Percentiles rank a stretch among this genome's conserved stretches.
phyloP scores from a whole-genome alignment of 1,140 invertebrate species.

The Cephus cinctus region DNA sequence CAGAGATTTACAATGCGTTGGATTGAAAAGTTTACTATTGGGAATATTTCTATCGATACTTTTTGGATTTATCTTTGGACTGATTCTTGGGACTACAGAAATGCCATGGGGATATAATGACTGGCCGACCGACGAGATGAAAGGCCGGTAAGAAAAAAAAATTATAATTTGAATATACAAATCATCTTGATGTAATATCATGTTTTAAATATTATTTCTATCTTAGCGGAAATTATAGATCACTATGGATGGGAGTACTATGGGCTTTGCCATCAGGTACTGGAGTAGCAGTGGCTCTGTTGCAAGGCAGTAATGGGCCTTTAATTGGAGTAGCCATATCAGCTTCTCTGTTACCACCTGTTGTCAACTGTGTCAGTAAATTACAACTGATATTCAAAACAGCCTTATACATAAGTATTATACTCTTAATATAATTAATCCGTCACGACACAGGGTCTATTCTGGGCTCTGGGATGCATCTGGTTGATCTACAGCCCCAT shows the following conservation, averaged over 20 bases:
- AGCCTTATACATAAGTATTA: no score
- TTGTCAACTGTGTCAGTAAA: slow-evolving; percentile 77
- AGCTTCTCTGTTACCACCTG: slow-evolving; percentile 82
- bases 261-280: slow-evolving; percentile 72
- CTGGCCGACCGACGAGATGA: slow-evolving; percentile 84
- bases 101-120: slow-evolving; percentile 76
- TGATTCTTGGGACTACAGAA: slow-evolving; percentile 70
- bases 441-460: slow-evolving; percentile 75
- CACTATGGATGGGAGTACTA: slow-evolving; percentile 71
- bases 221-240: slow-evolving; percentile 66
- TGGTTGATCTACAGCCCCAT: slow-evolving; percentile 66
- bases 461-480: slow-evolving; percentile 74
- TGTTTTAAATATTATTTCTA: slow-evolving; percentile 3
- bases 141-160: slow-evolving; percentile 59
- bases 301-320: slow-evolving; percentile 81
- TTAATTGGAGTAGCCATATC: slow-evolving; percentile 88
- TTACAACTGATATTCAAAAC: slow-evolving; percentile 4
- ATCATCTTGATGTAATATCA: neutral
- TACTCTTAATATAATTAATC: slow-evolving; percentile 7
- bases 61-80: slow-evolving; percentile 78
- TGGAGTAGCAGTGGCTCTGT: slow-evolving; percentile 81
- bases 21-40: slow-evolving; percentile 66
- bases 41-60: slow-evolving; percentile 72
- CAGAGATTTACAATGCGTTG: slow-evolving; percentile 61
- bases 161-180: slow-evolving; percentile 1